Base-by-base conservation (phyloP, 64 coral and sea anemone genomes). In the Stichodactyla helianthus region DNA sequence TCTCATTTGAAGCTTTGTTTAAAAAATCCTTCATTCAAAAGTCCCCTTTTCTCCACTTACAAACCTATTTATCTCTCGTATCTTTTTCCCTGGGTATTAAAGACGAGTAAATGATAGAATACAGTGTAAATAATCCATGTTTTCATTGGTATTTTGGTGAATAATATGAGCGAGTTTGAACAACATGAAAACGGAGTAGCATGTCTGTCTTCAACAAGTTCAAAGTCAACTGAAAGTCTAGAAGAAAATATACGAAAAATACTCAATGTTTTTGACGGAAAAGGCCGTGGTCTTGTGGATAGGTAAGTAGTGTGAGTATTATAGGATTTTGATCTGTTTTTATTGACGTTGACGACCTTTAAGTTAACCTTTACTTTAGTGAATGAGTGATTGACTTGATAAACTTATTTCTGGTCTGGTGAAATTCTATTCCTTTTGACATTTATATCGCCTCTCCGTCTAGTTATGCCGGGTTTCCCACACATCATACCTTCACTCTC, bases 211-310 rank as follows among this genome's bases (percentile, higher is more conserved):
- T 92, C 90, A 2, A 25, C 79, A 7, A 92, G 90, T 77, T 92
- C 90, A 17, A 79, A 84, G 71, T 92, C 90, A n/a, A 92, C 76
- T 51, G 90, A 92, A 92, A 87, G 77, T 92, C 79, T 92, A 28
- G 90, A 92, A 22, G 90, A 92, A 71, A 92, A 79, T 79, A 87
- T 92, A 28, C 90, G 90, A 54, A 92, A 87, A 71, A 87, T 92
- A 51, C 20, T 92, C 18, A 87, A 31, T 54, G 54, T 83, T 56
- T 35, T 82, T 44, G 85, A 77, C 4, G 74, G 26, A 71, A 71
- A 86, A 59, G 77, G 80, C 85, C 83, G 14, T 71, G 84, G 17
- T 54, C 50, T 87, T 59, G 74, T 92, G 16, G 85, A 92, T 35
- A 87, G 85, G 90, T 92, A 92, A 82, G 90, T 83, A 14, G 11